These are phyloP conservation scores for Schlechtendalia chinensis DNA, from an alignment of 1,140 invertebrate genomes.

Conservation along the genomic window DNA sequence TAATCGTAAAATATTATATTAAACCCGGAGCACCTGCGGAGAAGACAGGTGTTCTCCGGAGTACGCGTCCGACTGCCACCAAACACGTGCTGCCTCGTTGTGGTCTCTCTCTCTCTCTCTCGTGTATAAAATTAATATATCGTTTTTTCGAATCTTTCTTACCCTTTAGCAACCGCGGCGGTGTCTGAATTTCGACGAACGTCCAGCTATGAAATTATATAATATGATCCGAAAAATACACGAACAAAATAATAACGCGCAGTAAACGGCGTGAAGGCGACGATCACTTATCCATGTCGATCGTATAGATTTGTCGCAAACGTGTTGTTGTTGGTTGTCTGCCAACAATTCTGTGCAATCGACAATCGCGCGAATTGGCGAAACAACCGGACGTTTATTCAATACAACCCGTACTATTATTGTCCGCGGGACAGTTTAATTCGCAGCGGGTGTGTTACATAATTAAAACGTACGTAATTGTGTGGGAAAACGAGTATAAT, in stretches of 20 bases:
- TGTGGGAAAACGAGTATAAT: no score
- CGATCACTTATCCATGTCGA: no score
- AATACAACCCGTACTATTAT: background rate
- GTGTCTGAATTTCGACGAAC: no score
- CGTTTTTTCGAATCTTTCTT: no score
- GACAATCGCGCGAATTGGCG: background rate
- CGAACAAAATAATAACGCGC: no score
- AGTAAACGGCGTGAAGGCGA: no score
- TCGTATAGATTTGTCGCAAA: background rate
- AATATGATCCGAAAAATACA: no score
- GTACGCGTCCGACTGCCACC: background rate
- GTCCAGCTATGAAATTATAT: no score
- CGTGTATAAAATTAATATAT: background rate
- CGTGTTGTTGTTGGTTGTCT: background rate
- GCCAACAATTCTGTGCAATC: background rate
- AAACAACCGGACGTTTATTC: background rate
- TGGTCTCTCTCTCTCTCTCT: no score
- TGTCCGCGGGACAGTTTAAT: background rate
- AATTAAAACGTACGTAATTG: no score
- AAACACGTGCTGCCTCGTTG: conserved; percentile 17
- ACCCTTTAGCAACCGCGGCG: no score
- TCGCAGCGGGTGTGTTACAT: no score
- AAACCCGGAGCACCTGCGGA: conserved; percentile 29
- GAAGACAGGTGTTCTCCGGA: conserved; percentile 13
- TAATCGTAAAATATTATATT: conserved; percentile 1